Evolutionary conservation across 2,888 invertebrate genomes (phyloP), one percentile per base, ranked within the genome.

Genomic region (Calameuta pallipes): DNA sequence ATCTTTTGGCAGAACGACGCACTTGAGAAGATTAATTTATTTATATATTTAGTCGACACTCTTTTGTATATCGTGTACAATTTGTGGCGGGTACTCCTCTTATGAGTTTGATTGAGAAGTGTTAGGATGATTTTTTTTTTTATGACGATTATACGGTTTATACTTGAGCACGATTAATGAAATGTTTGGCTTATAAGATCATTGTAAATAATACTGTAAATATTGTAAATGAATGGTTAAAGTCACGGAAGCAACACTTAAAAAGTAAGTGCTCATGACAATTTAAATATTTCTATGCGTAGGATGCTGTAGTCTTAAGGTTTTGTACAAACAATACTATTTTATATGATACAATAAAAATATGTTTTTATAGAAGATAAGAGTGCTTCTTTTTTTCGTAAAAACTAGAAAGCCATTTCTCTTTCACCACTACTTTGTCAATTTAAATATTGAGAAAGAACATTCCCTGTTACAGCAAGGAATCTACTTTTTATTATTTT

Each of bases 191-290:
- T 56, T 37, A 15, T 34, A 33, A 23, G 35, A 15, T 31, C 31
- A 69, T 13, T 77, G 77, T 77, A 77, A 23, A 77, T 77, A 77
- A 9, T 12, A 36, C 56, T 77, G 77, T 77, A 75, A 75, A 77
- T 77, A 75, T 35, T 77, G 77, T 77, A 75, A 75, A 77, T 77
- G 36, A 75, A 75, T 23, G 23, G 13, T 73, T 37, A 31, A 69
- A 31, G 74, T 69, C 31, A 69, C 36, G 6, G n/a, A 75, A 74
- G n/a, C 56, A 74, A 77, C 77, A 74, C 75, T 30, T 77, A 11
- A 69, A 75, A 74, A 69, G 75, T 77, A 74, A 69, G 69, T 77
- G 77, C 33, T 75, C 75, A 69, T 75, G 77, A 77, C 77, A 77
- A 77, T 69, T 31, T 69, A 36, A 75, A 74, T 36, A 69, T 75